A percentile compares a stretch with the other conserved stretches of the same genome.
Evolutionary conservation across 2,113 vertebrate species (phyloP).

Genomic region (human): GRCh38 chr1:21999501-22000000

Average conservation of each 20-base stretch:
- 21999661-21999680: background rate
- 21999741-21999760: accelerated
- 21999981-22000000: background rate
- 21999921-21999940: background rate
- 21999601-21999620: no score
- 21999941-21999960: background rate
- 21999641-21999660: background rate
- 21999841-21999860: background rate
- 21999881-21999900: constrained; percentile 65
- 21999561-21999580: no score
- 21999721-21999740: no score
- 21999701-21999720: background rate
- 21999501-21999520: no score
- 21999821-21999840: constrained; percentile 45
- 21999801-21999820: constrained; percentile 66
- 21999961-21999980: background rate
- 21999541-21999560: no score
- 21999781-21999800: constrained; percentile 25
- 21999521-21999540: no score
- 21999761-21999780: background rate
- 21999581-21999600: no score
- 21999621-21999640: background rate
- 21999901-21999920: background rate
- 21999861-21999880: constrained; percentile 34
- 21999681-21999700: background rate